These are phyloP conservation scores for Formicarius rufipectus DNA, from an alignment of 2,113 vertebrate genomes.

Conservation along the genomic window DNA sequence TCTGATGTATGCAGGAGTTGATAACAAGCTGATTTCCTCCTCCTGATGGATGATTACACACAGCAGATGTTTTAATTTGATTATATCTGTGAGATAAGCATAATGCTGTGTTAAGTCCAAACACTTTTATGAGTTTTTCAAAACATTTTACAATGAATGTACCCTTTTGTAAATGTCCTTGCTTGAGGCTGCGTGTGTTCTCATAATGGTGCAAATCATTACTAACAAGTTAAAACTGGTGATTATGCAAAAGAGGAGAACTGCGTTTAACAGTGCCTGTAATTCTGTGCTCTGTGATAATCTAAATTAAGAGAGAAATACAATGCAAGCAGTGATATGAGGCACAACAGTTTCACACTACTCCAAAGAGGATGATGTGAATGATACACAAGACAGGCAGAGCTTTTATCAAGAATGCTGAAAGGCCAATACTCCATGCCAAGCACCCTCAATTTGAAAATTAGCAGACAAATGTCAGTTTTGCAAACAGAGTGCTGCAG, in stretches of 20 bases:
- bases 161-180: conserved; percentile 65
- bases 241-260: conserved; percentile 16
- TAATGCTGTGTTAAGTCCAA: conserved; percentile 36
- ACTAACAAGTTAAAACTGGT: conserved; percentile 27
- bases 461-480: not conserved
- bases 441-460: not conserved
- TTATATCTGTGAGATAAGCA: conserved; percentile 60
- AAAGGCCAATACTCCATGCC: not conserved
- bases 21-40: conserved; percentile 29
- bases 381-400: not conserved
- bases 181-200: not conserved
- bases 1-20: conserved; percentile 13
- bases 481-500: not conserved
- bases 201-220: conserved; percentile 58
- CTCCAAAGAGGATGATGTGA: not conserved
- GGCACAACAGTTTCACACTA: not conserved
- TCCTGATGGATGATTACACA: conserved; percentile 3
- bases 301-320: not conserved
- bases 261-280: not conserved
- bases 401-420: not conserved
- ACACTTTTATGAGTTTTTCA: conserved; percentile 23
- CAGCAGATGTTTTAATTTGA: conserved; percentile 58
- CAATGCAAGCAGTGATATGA: not conserved
- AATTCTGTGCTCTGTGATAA: not conserved
- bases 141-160: conserved; percentile 6